phyloP scores from a whole-genome alignment of 2,797 vertebrate species.

The Myripristis murdjan region DNA sequence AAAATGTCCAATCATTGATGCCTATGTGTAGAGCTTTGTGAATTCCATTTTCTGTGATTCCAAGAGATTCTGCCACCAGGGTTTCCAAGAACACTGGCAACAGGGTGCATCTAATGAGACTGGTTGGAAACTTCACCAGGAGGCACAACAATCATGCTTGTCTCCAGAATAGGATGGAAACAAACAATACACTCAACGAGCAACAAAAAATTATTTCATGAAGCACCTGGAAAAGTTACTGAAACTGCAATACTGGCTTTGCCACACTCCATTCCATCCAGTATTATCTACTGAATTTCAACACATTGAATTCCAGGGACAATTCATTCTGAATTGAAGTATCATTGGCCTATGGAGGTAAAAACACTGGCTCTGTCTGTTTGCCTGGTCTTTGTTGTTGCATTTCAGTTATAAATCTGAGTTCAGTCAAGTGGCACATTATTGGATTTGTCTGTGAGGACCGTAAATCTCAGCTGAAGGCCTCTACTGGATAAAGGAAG shows the following conservation, averaged over 20 bases:
- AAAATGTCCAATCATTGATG: neutral
- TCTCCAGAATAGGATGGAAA: slow-evolving; percentile 44
- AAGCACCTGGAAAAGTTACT: slow-evolving; percentile 33
- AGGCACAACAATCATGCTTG: slow-evolving; percentile 38
- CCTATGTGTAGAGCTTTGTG: slow-evolving; percentile 1
- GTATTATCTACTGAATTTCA: slow-evolving; percentile 37
- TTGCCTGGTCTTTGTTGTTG: slow-evolving; percentile 24
- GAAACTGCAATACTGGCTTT: slow-evolving; percentile 38
- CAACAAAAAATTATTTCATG: slow-evolving; percentile 32
- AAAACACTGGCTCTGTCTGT: slow-evolving; percentile 18
- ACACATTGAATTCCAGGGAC: slow-evolving; percentile 33
- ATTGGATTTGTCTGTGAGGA: slow-evolving; percentile 22
- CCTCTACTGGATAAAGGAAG: slow-evolving; percentile 21
- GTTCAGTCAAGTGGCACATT: neutral
- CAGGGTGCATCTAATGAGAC: slow-evolving; percentile 29
- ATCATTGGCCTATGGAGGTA: slow-evolving; percentile 2
- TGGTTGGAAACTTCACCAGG: slow-evolving; percentile 50
- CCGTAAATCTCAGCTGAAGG: slow-evolving; percentile 34
- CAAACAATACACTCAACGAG: slow-evolving; percentile 40
- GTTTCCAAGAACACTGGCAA: slow-evolving; percentile 34
- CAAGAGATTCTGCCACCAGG: no score
- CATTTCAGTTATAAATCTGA: slow-evolving; percentile 9
- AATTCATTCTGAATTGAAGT: slow-evolving; percentile 29
- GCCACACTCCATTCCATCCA: slow-evolving; percentile 27
- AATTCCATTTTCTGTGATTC: slow-evolving; percentile 31